Evolutionary conservation across 2,113 vertebrate species (phyloP).

Genomic region (Zosterops pallidus): DNA sequence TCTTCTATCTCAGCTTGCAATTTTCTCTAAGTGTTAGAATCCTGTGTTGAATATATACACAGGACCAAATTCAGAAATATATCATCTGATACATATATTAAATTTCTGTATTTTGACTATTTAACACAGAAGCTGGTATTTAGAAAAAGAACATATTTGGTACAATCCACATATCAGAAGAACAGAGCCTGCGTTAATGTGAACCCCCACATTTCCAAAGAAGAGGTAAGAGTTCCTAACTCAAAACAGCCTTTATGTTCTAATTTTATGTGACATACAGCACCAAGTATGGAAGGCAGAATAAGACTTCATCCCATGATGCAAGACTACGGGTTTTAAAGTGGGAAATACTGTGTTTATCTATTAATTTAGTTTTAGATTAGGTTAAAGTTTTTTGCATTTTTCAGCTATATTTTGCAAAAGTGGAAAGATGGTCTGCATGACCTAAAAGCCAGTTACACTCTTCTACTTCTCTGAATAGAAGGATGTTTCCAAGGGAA

Average conservation of each 20-base stretch:
- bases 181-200: neutral
- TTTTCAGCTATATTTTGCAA: neutral
- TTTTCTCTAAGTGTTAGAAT: neutral
- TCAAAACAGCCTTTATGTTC: neutral
- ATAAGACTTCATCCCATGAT: neutral
- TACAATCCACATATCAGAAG: neutral
- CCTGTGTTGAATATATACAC: neutral
- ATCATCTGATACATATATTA: neutral
- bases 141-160: neutral
- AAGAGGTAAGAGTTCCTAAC: neutral
- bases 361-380: neutral
- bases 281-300: neutral
- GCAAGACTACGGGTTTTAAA: neutral
- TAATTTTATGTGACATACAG: neutral
- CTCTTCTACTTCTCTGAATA: constrained; percentile 7
- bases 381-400: neutral
- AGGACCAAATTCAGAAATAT: neutral
- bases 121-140: neutral
- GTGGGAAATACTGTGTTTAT: no score
- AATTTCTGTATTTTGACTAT: neutral
- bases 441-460: constrained; percentile 35
- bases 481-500: constrained; percentile 63
- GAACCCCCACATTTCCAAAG: neutral
- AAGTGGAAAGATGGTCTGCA: neutral
- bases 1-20: neutral